These are phyloP conservation scores for Ceriagrion tenellum DNA, from an alignment of 2,888 invertebrate genomes.

Conservation along the genomic window DNA sequence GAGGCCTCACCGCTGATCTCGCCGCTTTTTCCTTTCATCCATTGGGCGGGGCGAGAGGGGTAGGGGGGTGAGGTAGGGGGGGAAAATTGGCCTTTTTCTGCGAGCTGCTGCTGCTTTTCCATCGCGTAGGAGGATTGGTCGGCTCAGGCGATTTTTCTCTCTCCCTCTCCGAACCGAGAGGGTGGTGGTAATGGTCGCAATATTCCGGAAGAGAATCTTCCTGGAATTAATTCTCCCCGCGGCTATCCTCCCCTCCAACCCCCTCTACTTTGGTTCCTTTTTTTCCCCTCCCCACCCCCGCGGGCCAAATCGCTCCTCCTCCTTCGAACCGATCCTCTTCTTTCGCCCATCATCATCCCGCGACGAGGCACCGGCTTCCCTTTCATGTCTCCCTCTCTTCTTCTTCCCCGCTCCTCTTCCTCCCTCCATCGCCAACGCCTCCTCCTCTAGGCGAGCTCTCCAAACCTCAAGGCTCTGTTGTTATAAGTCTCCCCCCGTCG, in stretches of 20 bases:
- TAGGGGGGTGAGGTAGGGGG: not conserved
- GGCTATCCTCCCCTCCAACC: not conserved
- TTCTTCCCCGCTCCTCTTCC: not conserved
- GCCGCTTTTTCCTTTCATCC: not conserved
- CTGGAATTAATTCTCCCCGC: not conserved
- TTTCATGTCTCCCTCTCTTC: not conserved
- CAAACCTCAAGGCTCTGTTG: not conserved
- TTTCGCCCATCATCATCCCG: not conserved
- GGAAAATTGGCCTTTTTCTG: not conserved
- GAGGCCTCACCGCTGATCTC: not conserved
- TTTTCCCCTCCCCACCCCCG: not conserved
- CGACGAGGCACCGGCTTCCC: not conserved
- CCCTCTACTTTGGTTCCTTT: not conserved
- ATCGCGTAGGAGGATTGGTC: not conserved
- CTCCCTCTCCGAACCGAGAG: not conserved
- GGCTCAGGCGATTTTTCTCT: not conserved
- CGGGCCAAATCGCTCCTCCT: slow-evolving; percentile 1
- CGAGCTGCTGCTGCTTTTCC: not conserved
- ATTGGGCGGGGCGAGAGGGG: not conserved
- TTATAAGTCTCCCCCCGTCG: not conserved
- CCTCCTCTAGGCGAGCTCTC: not conserved
- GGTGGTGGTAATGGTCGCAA: not conserved
- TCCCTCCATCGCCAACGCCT: not conserved
- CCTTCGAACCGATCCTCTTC: not conserved
- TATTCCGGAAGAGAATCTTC: slow-evolving; percentile 1